A percentile compares a stretch with the other conserved stretches of the same genome.
phyloP scores from a whole-genome alignment of 2,888 invertebrate genomes.

The Drosophila anceps region DNA sequence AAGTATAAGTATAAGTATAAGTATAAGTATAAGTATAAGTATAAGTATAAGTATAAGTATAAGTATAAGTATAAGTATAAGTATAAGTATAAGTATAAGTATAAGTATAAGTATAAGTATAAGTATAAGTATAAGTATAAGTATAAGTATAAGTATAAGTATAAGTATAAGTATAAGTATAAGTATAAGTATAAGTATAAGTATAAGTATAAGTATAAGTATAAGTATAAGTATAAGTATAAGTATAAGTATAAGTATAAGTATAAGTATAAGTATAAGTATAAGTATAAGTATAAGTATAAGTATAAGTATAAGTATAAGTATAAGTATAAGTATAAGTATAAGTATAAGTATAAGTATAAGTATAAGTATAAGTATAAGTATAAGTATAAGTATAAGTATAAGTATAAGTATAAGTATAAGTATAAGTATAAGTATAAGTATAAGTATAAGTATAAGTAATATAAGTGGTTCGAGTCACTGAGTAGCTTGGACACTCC shows the following conservation, averaged over 20 bases:
- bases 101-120: background rate
- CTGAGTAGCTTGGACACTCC: background rate
- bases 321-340: conserved; percentile 1
- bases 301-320: background rate
- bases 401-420: conserved; percentile 2
- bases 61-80: background rate
- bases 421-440: conserved; percentile 1
- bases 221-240: conserved; percentile 2
- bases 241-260: conserved; percentile 1
- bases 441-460: background rate
- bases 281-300: background rate
- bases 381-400: conserved; percentile 4
- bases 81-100: background rate
- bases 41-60: background rate
- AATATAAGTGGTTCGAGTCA: background rate
- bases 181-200: background rate
- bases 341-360: conserved; percentile 1
- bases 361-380: conserved; percentile 8
- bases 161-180: conserved; percentile 3
- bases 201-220: background rate
- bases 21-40: background rate
- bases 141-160: conserved; percentile 1
- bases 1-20: background rate
- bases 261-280: conserved; percentile 1
- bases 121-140: background rate